Conservation (phyloP, 2,113 vertebrate species). For the Loxodonta africana region DNA sequence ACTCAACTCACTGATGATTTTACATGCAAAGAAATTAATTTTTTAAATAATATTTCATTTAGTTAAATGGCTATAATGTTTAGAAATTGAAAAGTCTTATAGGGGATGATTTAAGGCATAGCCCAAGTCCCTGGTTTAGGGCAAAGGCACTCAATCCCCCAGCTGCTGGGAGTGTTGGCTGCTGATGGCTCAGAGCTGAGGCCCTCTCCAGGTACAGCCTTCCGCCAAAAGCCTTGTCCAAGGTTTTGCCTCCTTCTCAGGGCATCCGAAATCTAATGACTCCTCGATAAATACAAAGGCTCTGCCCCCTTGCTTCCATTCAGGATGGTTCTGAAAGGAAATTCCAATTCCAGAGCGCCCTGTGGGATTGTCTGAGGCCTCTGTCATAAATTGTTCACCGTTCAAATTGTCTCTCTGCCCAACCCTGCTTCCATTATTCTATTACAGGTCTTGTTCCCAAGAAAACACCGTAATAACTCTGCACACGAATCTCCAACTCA, state of each 20-base stretch:
- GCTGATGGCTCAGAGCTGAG: background rate
- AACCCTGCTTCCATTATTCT: background rate
- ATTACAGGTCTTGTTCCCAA: background rate
- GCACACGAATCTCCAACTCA: background rate
- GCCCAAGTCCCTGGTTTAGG: background rate
- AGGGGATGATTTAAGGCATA: background rate
- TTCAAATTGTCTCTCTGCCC: background rate
- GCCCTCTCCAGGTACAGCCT: background rate
- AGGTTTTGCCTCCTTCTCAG: background rate
- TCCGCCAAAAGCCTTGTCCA: background rate
- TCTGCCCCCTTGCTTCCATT: background rate
- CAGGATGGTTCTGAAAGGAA: background rate
- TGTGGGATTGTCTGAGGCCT: background rate
- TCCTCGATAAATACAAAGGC: background rate
- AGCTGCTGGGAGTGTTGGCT: background rate
- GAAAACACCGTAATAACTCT: background rate
- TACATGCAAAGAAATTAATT: slow-evolving; percentile 8
- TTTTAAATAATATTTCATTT: background rate
- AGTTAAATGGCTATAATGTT: background rate
- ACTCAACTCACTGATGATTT: slow-evolving; percentile 36
- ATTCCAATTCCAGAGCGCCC: background rate
- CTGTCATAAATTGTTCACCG: background rate
- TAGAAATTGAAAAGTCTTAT: background rate
- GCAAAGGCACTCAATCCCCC: too few species aligned
- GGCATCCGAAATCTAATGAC: background rate